Base-by-base conservation (phyloP, 2,888 invertebrate genomes). In the Craniophora ligustri region DNA sequence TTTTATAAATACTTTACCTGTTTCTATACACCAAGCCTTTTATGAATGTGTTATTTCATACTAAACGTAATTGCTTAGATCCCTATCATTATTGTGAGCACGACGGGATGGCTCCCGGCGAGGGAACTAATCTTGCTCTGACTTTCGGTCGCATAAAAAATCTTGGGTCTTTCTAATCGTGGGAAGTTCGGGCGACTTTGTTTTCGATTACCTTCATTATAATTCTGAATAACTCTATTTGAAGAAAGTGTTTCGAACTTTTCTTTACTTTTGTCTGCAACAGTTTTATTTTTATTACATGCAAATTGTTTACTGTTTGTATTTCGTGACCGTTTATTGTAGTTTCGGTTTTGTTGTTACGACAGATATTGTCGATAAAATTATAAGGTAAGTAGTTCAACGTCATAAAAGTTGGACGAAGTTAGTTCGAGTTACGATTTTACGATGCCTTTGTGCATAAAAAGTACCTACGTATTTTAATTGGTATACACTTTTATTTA, bases 11-110 rank as follows among this genome's bases (percentile, higher is more conserved):
- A 70, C 73, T 78, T 75, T 67, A 68, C 71, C 83, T 60, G 84
- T 85, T 81, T 82, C 79, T 80, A 68, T 35, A 54, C 54, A 71
- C 79, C 83, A 78, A 82, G 75, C 81, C 83, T 76, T n/a, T 79
- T 75, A 78, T 79, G 76, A 79, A 79, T 76, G 75, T 82, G 78
- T 86, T 82, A 79, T 84, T 72, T 85, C 82, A 87, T 86, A 79
- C 72, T 66, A 74, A 81, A 83, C 39, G 79, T 89, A 89, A 90
- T 91, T 88, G 82, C 85, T 79, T 73, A 84, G 87, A 89, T 90
- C 84, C 85, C 86, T 89, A 91, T 92, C 88, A 90, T 91, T 89
- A 91, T 81, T 79, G 81, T 82, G 79, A 68, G 72, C 75, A 76
- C 76, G 75, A 81, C 82, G 71, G 82, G 88, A 84, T 88, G 76